Conservation (phyloP, 1,140 invertebrate genomes). For the Halesus radiatus region DNA sequence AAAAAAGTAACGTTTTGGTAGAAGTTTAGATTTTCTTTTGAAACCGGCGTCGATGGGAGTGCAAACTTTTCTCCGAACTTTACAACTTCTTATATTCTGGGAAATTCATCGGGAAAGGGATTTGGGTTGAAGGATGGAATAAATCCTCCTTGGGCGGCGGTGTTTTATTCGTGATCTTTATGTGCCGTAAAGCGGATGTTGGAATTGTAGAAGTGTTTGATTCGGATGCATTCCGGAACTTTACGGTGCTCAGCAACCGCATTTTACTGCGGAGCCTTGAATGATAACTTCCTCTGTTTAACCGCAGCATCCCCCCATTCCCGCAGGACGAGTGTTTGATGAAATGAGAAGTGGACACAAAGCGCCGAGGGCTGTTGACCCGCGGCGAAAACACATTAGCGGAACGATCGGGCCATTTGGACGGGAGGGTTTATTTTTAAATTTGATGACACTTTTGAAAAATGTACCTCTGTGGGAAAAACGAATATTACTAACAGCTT, state of each 20-base stretch:
- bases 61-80: slow-evolving; percentile 10
- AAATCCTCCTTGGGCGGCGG: neutral
- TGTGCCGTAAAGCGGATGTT: slow-evolving; percentile 22
- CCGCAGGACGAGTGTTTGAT: slow-evolving; percentile 8
- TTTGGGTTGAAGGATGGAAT: slow-evolving; percentile 18
- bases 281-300: neutral
- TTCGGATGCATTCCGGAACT: slow-evolving; percentile 27
- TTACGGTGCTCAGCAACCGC: neutral
- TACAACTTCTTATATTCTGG: neutral
- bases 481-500: neutral
- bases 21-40: slow-evolving; percentile 8
- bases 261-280: neutral
- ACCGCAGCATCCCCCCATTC: neutral
- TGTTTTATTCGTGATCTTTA: slow-evolving; percentile 22
- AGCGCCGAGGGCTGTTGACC: slow-evolving; percentile 10
- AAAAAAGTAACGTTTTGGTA: slow-evolving; percentile 2
- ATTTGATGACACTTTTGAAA: slow-evolving; percentile 4
- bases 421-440: neutral
- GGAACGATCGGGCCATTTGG: slow-evolving; percentile 11
- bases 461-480: neutral
- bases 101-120: slow-evolving; percentile 22
- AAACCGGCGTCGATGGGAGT: neutral
- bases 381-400: slow-evolving; percentile 33
- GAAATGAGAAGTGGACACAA: slow-evolving; percentile 22
- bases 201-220: slow-evolving; percentile 15